These are phyloP conservation scores for Nixonia krombeini DNA, from an alignment of 1,140 invertebrate species.

Conservation along the genomic window DNA sequence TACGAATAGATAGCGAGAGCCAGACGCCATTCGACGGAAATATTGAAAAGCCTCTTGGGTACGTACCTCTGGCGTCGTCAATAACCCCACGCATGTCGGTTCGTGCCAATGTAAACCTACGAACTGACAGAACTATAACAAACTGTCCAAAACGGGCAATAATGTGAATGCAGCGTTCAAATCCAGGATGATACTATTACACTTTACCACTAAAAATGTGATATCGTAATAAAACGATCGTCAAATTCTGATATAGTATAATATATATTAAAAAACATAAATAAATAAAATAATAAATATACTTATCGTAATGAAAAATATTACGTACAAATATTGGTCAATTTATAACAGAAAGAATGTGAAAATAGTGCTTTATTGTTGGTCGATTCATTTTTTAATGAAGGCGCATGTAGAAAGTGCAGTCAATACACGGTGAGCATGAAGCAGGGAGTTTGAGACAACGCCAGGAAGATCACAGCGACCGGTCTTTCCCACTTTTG, in stretches of 20 bases:
- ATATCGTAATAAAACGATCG: too few relatives aligned
- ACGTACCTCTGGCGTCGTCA: conserved; percentile 31
- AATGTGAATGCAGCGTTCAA: too few relatives aligned
- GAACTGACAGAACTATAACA: conserved; percentile 35
- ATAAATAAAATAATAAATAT: not conserved
- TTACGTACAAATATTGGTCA: too few relatives aligned
- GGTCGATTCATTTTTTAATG: too few relatives aligned
- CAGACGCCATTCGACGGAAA: conserved; percentile 43
- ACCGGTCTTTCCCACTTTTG: conserved; percentile 43
- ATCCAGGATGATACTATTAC: too few relatives aligned
- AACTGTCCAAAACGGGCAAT: not conserved
- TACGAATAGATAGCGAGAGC: conserved; percentile 34
- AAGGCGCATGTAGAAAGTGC: too few relatives aligned
- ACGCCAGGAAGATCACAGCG: conserved; percentile 46
- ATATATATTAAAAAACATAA: too few relatives aligned
- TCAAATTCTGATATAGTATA: too few relatives aligned
- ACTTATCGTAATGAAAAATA: too few relatives aligned
- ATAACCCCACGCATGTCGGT: conserved; percentile 16
- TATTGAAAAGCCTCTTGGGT: conserved; percentile 41
- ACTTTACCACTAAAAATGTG: too few relatives aligned
- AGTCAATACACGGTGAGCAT: not conserved
- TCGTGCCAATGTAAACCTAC: conserved; percentile 42
- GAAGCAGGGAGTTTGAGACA: conserved; percentile 19
- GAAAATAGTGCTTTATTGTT: too few relatives aligned
- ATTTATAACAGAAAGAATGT: too few relatives aligned